Conservation (phyloP, 2,888 invertebrate genomes). For the Mycalesis mineus region DNA sequence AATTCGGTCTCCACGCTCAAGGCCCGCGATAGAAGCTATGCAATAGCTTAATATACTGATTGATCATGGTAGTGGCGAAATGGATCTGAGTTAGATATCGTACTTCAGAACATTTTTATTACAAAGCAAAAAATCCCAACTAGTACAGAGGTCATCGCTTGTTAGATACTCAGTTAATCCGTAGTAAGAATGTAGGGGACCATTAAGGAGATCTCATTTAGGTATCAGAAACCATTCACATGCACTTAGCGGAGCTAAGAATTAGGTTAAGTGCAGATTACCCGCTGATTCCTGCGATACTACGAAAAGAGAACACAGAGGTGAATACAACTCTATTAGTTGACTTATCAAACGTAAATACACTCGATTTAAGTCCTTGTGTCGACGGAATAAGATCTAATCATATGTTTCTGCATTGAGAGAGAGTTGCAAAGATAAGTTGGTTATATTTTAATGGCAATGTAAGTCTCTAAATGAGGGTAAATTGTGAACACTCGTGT, state of each 20-base stretch:
- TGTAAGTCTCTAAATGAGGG: constrained; percentile 1
- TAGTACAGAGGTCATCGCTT: not conserved
- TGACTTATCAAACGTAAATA: not conserved
- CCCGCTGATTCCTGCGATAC: constrained; percentile 14
- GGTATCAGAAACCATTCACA: constrained; percentile 15
- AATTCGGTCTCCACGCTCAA: too few relatives aligned
- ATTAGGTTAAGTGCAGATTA: constrained; percentile 27
- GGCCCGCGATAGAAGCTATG: too few relatives aligned
- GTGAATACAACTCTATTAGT: constrained; percentile 1
- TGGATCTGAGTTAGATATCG: too few relatives aligned
- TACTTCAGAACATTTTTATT: too few relatives aligned
- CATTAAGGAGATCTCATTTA: constrained; percentile 6
- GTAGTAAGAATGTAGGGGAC: not conserved
- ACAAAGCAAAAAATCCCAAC: not conserved
- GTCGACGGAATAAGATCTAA: not conserved
- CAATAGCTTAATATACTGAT: too few relatives aligned
- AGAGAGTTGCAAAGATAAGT: not conserved
- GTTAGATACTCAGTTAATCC: not conserved
- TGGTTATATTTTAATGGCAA: not conserved
- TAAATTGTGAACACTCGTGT: not conserved
- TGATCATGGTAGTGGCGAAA: too few relatives aligned
- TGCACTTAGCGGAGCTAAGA: constrained; percentile 13
- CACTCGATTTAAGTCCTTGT: not conserved
- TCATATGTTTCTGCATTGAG: not conserved
- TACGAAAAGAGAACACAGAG: constrained; percentile 12